Conservation (phyloP, 2,797 vertebrate species). For the Heliangelus exortis region DNA sequence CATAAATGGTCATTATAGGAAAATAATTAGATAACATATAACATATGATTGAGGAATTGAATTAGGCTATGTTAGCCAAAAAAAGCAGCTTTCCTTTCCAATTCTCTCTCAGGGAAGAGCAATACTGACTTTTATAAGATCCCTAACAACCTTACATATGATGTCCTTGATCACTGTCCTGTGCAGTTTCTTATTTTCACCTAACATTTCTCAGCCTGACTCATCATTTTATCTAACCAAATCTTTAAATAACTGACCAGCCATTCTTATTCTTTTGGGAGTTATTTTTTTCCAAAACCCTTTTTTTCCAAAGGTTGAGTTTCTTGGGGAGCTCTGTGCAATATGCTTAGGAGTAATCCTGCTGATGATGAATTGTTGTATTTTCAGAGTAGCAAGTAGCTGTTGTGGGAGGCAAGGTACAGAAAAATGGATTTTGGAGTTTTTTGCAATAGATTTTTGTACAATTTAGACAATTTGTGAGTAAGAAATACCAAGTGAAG, state of each 20-base stretch:
- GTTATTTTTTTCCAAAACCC: not conserved
- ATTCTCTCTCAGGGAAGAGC: not conserved
- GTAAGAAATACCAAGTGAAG: not conserved
- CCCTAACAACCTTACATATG: not conserved
- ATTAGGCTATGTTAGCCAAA: not conserved
- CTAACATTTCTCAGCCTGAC: not conserved
- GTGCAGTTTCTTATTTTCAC: not conserved
- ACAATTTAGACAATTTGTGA: not conserved
- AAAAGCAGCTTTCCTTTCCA: not conserved
- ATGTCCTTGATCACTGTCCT: not conserved
- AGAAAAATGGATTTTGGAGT: not conserved
- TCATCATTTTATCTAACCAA: not conserved
- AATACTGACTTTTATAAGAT: not conserved
- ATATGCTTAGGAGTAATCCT: not conserved
- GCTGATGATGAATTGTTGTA: not conserved
- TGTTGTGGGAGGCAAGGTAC: not conserved
- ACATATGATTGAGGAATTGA: not conserved
- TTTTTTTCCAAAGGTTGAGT: not conserved
- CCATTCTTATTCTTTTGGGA: not conserved
- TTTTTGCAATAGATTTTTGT: not conserved
- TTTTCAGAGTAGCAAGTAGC: not conserved
- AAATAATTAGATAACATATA: not conserved
- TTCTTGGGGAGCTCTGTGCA: not conserved
- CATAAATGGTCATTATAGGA: not conserved
- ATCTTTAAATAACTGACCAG: not conserved